Base-by-base conservation (phyloP, 2,797 vertebrate genomes). In the Centroberyx gerrardi region DNA sequence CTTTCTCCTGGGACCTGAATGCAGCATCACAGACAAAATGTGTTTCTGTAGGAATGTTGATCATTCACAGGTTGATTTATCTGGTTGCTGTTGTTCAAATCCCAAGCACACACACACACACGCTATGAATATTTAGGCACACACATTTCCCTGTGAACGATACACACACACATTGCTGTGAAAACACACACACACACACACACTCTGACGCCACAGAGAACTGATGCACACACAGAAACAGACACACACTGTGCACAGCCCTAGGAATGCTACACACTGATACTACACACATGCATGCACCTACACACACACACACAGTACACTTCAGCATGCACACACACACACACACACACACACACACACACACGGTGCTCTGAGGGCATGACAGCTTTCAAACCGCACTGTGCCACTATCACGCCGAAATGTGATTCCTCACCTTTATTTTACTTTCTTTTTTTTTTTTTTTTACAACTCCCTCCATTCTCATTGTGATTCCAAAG, bases 401-500 rank as follows among this genome's bases (percentile, higher is more conserved):
- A 13, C 56, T 6, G 67, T 44, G 70, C 81, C 44, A 73, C 87
- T 80, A 88, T 87, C 80, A 74, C 72, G 80, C 73, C 55, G n/a
- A 68, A 89, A 82, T 79, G 68, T 80, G 87, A 86, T 74, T 91
- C 84, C 81, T 88, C 87, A 86, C 83, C 85, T 88, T 87, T 81
- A 76, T 88, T 87, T 82, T 82, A 71, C 65, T 82, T 85, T 86
- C 80, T 69, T 74, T 78, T 66, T 86, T 81, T 69, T 74, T 78
- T 66, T 74, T 70, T 83, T 85, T 84, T 84, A 84, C 86, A 74
- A 61, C 85, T 71, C 80, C 82, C 83, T 74, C 84, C 74, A 5
- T 83, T 77, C 86, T 90, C 86, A 87, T 92, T 90, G 87, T 77
- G 79, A 90, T 87, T 90, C 87, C 77, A 77, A 68, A 87, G 80